A percentile compares a stretch with the other conserved stretches of the same genome.
Evolutionary conservation across 2,888 invertebrate species (phyloP).

Genomic region (Archips crataeganus): DNA sequence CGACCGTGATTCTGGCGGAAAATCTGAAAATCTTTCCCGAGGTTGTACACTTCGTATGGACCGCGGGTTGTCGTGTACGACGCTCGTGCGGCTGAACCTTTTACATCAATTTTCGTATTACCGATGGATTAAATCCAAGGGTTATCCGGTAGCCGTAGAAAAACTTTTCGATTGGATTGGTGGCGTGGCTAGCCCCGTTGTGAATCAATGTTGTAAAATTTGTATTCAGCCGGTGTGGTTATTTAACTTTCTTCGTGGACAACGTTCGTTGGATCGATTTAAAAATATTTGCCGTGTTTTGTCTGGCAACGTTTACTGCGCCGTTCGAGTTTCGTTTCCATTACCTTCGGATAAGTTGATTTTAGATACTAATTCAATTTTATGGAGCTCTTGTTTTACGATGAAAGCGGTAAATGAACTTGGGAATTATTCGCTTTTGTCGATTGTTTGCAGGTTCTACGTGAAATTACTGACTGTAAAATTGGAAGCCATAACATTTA

Average conservation of each 20-base stretch:
- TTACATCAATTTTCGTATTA: slow-evolving; percentile 85
- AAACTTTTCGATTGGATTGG: slow-evolving; percentile 79
- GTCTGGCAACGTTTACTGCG: slow-evolving; percentile 38
- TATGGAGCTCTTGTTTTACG: slow-evolving; percentile 29
- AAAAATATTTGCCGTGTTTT: slow-evolving; percentile 57
- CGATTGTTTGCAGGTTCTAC: background rate
- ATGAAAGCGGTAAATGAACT: slow-evolving; percentile 23
- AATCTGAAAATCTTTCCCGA: slow-evolving; percentile 72
- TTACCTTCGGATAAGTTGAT: slow-evolving; percentile 33
- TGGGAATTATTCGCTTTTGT: slow-evolving; percentile 20
- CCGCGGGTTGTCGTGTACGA: slow-evolving; percentile 61
- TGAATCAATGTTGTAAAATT: slow-evolving; percentile 82
- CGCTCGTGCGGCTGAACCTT: slow-evolving; percentile 70
- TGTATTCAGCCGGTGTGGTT: slow-evolving; percentile 75
- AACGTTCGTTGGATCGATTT: slow-evolving; percentile 68
- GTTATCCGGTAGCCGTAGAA: slow-evolving; percentile 68
- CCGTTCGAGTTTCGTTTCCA: slow-evolving; percentile 33
- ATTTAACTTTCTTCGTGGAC: slow-evolving; percentile 71
- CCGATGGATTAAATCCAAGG: slow-evolving; percentile 83
- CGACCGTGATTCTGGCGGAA: slow-evolving; percentile 73
- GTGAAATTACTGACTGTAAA: slow-evolving; percentile 1
- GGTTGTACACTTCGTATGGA: slow-evolving; percentile 74
- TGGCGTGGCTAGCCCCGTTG: slow-evolving; percentile 67
- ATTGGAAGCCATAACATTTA: background rate
- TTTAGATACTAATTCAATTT: slow-evolving; percentile 37